Conservation (phyloP, 1,140 invertebrate genomes). For the Leptinotarsa undecemlineata region DNA sequence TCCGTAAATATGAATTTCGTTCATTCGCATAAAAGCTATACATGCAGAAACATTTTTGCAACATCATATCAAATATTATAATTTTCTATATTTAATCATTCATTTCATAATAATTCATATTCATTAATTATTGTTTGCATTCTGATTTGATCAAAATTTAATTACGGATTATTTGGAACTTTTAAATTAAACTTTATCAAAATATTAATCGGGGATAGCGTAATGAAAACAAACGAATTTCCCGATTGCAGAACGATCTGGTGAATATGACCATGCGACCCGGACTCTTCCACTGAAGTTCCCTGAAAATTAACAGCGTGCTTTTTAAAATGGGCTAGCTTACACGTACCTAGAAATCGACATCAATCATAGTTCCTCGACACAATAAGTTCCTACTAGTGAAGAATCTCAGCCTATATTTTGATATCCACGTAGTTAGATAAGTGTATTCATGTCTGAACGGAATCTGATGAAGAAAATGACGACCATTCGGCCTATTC, state of each 20-base stretch:
- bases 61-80: slow-evolving; percentile 3
- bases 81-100: slow-evolving; percentile 10
- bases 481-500: slow-evolving; percentile 47
- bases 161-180: slow-evolving; percentile 17
- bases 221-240: slow-evolving; percentile 11
- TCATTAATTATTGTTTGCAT: slow-evolving; percentile 20
- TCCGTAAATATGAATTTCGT: slow-evolving; percentile 3
- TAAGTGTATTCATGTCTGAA: background rate
- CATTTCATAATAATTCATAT: slow-evolving; percentile 17
- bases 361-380: slow-evolving; percentile 19
- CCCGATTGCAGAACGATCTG: background rate
- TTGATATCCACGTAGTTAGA: slow-evolving; percentile 4
- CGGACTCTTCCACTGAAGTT: background rate
- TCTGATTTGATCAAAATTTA: slow-evolving; percentile 26
- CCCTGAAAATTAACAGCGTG: background rate
- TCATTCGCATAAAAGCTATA: background rate
- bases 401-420: slow-evolving; percentile 24
- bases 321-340: slow-evolving; percentile 16
- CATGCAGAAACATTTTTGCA: background rate
- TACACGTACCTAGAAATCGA: background rate
- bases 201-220: background rate
- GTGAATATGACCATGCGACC: background rate
- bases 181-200: slow-evolving; percentile 3
- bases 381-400: slow-evolving; percentile 25
- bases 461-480: slow-evolving; percentile 34